Percentiles rank a stretch among this genome's conserved stretches.
Conservation (phyloP, 64 coral and sea anemone species). For the Catalaphyllia jardinei region DNA sequence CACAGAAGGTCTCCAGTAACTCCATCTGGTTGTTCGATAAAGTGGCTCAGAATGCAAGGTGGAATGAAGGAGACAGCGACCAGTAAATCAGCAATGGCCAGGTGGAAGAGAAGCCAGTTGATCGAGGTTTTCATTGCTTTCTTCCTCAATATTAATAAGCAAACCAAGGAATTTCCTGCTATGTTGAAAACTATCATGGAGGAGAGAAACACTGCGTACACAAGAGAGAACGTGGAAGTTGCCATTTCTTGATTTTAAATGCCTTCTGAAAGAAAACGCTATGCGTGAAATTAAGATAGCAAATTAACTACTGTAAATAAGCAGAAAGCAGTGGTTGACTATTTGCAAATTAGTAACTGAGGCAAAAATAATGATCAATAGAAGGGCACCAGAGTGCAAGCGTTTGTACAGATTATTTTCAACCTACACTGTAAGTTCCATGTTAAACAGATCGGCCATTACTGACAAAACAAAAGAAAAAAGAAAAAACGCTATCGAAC, state of each 20-base stretch:
- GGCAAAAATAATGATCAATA: too few relatives aligned
- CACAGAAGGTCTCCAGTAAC: conserved; percentile 25
- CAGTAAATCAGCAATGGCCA: conserved; percentile 58
- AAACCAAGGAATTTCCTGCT: conserved; percentile 54
- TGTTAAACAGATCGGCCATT: too few relatives aligned
- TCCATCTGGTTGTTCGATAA: conserved; percentile 31
- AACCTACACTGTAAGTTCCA: too few relatives aligned
- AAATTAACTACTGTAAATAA: too few relatives aligned
- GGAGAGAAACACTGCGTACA: background rate
- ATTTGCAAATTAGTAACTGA: too few relatives aligned
- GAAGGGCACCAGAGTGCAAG: too few relatives aligned
- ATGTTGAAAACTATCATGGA: conserved; percentile 35
- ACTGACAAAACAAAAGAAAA: too few relatives aligned
- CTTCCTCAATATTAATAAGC: conserved; percentile 32
- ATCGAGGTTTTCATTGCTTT: conserved; percentile 31
- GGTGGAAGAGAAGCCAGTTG: conserved; percentile 55
- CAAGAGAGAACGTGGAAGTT: background rate
- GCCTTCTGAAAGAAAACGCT: background rate
- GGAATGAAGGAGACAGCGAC: conserved; percentile 23
- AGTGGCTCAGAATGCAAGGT: background rate
- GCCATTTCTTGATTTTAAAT: conserved; percentile 4
- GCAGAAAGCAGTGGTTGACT: too few relatives aligned
- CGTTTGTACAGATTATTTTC: too few relatives aligned
- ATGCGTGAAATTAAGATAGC: background rate
- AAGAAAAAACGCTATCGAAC: too few relatives aligned